Evolutionary conservation across 2,113 vertebrate genomes (phyloP).

Genomic region (Psammodynastes pulverulentus): DNA sequence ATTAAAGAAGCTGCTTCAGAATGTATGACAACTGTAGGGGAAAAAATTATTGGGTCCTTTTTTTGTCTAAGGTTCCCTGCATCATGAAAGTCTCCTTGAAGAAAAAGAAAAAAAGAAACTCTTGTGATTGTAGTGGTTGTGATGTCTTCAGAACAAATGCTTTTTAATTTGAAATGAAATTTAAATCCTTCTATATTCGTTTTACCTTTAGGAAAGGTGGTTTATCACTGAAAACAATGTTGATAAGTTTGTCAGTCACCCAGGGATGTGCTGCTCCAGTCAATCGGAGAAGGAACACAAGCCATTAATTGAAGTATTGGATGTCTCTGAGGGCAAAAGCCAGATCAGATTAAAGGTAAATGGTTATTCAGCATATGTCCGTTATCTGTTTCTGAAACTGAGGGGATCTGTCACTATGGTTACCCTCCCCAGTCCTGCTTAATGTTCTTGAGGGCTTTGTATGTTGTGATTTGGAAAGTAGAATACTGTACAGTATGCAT

Average conservation of each 20-base stretch:
- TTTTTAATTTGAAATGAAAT: neutral
- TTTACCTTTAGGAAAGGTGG: conserved; percentile 67
- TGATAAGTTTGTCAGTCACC: conserved; percentile 57
- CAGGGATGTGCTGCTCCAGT: conserved; percentile 37
- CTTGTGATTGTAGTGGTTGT: neutral
- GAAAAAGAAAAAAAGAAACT: neutral
- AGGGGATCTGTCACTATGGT: neutral
- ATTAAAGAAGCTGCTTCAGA: neutral
- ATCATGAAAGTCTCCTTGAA: neutral
- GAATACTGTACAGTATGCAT: neutral
- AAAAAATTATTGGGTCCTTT: too few relatives aligned
- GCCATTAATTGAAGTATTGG: conserved; percentile 70
- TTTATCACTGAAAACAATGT: conserved; percentile 76
- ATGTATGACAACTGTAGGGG: neutral
- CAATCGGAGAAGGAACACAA: conserved; percentile 30
- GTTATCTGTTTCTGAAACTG: conserved; percentile 9
- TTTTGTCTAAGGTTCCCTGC: rapidly evolving
- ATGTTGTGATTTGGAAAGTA: neutral
- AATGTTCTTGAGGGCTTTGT: too few relatives aligned
- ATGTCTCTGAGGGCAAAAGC: conserved; percentile 65
- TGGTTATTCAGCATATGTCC: neutral
- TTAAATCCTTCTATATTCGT: conserved; percentile 10
- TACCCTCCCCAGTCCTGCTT: neutral
- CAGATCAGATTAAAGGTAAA: conserved; percentile 73
- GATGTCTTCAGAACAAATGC: neutral